Evolutionary conservation across 2,113 vertebrate species (phyloP).

Genomic region (Oryzias woworae): DNA sequence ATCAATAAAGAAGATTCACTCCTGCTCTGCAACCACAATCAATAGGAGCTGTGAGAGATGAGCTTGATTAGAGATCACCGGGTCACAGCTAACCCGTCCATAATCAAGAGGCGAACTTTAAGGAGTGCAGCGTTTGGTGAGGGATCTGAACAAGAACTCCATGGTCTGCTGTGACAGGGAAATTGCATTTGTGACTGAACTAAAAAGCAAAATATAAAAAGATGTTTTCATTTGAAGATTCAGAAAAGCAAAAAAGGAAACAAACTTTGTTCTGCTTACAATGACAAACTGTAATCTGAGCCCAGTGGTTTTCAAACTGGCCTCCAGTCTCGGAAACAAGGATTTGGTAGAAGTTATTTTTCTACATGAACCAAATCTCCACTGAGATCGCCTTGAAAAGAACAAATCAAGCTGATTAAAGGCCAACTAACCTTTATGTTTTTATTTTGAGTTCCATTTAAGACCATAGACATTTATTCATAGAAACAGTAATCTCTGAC

Average conservation of each 20-base stretch:
- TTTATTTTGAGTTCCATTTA: too few species aligned
- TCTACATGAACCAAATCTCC: too few species aligned
- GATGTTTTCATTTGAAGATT: not conserved
- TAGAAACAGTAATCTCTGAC: too few species aligned
- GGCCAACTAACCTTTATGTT: too few species aligned
- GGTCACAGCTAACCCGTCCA: constrained; percentile 32
- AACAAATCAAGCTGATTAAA: too few species aligned
- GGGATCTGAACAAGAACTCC: not conserved
- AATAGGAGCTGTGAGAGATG: constrained; percentile 39
- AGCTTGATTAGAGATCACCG: constrained; percentile 31
- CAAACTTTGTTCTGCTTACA: not conserved
- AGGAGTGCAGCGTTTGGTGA: constrained; percentile 1
- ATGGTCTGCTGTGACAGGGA: constrained; percentile 2
- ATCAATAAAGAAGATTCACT: constrained; percentile 68
- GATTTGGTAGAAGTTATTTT: too few species aligned
- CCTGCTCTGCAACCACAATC: constrained; percentile 41
- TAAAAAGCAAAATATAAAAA: not conserved
- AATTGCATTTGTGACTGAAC: constrained; percentile 9
- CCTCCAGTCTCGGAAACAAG: too few species aligned
- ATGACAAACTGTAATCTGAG: too few species aligned
- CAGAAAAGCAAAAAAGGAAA: not conserved
- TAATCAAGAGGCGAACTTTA: constrained; percentile 44
- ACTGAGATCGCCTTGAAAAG: too few species aligned
- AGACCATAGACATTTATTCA: too few species aligned
- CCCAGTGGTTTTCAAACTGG: too few species aligned